Evolutionary conservation across 2,888 invertebrate genomes (phyloP), one percentile per base, ranked within the genome.

Genomic region (Hemaris fuciformis): DNA sequence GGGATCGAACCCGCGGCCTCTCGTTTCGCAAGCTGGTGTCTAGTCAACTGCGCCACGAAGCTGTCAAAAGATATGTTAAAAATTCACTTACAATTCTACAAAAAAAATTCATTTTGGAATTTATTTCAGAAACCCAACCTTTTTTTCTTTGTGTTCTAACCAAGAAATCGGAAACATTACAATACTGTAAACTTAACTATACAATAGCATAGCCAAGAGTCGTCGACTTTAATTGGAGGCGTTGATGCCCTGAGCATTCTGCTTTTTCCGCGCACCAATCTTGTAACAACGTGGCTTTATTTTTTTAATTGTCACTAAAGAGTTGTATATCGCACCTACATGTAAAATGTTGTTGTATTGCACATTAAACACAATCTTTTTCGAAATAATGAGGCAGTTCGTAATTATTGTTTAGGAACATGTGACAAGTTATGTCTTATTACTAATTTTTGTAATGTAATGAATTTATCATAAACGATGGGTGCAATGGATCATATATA

Each of bases 221-320:
- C 53, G 34, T 46, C 34, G 15, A 34, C 10, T 59, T 66, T 75
- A 75, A 74, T 75, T 74, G 72, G 68, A 67, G 64, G 23, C 59
- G n/a, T 46, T 42, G 8, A 38, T 46, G 59, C 46, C 46, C 34
- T 45, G 59, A 46, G 34, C 59, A 38, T 59, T 59, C 42, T n/a
- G 31, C n/a, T 59, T 46, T 46, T 45, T 46, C 15, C 34, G 15
- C 31, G 38, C 18, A 34, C 23, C 31, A 59, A 23, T 60, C 60
- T 60, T 34, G 23, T 46, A 58, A 61, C 68, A 70, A 70, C 72
- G 67, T 7, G 68, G 66, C 69, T 74, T 70, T 72, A 56, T 70
- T 67, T 66, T 73, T 75, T 72, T 65, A 70, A 69, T 68, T 67
- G 67, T 58, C 57, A 1, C 48, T 63, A 41, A 59, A 61, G 63